A percentile compares a stretch with the other conserved stretches of the same genome.
Evolutionary conservation across 2,888 invertebrate species (phyloP).

Genomic region (Phortica magna): DNA sequence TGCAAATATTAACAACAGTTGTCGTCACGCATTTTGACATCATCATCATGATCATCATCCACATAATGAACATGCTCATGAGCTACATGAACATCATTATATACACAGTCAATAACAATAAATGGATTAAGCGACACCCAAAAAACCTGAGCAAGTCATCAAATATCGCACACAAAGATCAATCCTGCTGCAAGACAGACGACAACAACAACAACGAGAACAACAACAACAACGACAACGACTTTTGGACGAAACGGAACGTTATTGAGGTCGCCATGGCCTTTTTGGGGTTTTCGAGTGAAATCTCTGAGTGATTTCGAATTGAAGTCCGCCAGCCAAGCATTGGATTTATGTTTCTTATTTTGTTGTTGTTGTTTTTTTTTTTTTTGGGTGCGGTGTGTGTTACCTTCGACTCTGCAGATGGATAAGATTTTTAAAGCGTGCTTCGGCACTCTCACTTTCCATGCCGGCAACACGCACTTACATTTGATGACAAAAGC

Average conservation of each 20-base stretch:
- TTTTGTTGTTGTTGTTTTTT: no score
- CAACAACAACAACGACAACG: conserved; percentile 19
- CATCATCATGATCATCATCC: conserved; percentile 2
- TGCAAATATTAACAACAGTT: no score
- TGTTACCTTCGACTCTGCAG: not conserved
- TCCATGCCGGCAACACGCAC: not conserved
- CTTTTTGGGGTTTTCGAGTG: conserved; percentile 14
- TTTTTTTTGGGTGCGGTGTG: conserved; percentile 23
- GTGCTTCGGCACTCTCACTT: conserved; percentile 13
- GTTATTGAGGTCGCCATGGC: conserved; percentile 31
- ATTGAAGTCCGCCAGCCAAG: not conserved
- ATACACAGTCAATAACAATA: conserved; percentile 46
- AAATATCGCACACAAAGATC: conserved; percentile 30
- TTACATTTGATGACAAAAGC: not conserved
- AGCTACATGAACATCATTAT: not conserved
- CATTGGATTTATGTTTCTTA: conserved; percentile 20
- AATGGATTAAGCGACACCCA: conserved; percentile 39
- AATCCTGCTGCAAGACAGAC: conserved; percentile 20
- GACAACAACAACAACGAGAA: no score
- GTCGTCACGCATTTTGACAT: conserved; percentile 27
- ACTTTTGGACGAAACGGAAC: not conserved
- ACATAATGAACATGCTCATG: conserved; percentile 7
- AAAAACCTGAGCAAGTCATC: conserved; percentile 7
- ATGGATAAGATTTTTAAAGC: not conserved
- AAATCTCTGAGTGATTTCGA: conserved; percentile 20